Evolutionary conservation across 2,888 invertebrate genomes (phyloP).

Genomic region (Autographa pulchrina): DNA sequence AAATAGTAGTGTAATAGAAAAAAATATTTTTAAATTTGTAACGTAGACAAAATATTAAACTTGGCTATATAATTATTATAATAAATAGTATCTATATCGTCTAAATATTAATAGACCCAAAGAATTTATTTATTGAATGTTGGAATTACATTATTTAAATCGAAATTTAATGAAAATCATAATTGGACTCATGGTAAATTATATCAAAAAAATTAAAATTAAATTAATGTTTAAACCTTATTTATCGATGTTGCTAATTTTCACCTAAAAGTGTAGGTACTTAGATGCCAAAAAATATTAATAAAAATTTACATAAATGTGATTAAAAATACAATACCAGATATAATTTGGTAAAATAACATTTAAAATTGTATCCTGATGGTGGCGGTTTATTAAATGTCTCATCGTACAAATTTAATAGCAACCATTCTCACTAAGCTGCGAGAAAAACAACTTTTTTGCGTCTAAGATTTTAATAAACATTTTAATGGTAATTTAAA

Average conservation of each 20-base stretch:
- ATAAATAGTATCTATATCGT: constrained; percentile 30
- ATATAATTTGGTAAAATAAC: neutral
- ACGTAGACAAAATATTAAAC: constrained; percentile 51
- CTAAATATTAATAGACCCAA: constrained; percentile 25
- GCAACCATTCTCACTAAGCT: too few species aligned
- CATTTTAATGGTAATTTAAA: too few species aligned
- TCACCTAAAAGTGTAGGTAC: constrained; percentile 32
- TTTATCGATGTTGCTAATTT: constrained; percentile 20
- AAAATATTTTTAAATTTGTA: constrained; percentile 61
- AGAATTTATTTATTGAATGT: constrained; percentile 14
- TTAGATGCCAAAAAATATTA: constrained; percentile 43
- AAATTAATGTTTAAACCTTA: constrained; percentile 11
- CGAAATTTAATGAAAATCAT: constrained; percentile 15
- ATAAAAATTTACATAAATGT: neutral
- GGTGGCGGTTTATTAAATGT: neutral
- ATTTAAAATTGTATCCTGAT: neutral
- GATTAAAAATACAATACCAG: neutral
- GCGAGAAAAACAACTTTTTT: too few species aligned
- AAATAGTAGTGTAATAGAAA: constrained; percentile 55
- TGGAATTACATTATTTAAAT: constrained; percentile 12
- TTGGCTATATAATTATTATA: constrained; percentile 37
- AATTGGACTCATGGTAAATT: constrained; percentile 10
- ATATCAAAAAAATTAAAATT: constrained; percentile 15
- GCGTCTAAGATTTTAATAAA: too few species aligned
- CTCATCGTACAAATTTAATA: too few species aligned